Conservation (phyloP, 92 coral and sea anemone species). For the Heliopora coerulea region DNA sequence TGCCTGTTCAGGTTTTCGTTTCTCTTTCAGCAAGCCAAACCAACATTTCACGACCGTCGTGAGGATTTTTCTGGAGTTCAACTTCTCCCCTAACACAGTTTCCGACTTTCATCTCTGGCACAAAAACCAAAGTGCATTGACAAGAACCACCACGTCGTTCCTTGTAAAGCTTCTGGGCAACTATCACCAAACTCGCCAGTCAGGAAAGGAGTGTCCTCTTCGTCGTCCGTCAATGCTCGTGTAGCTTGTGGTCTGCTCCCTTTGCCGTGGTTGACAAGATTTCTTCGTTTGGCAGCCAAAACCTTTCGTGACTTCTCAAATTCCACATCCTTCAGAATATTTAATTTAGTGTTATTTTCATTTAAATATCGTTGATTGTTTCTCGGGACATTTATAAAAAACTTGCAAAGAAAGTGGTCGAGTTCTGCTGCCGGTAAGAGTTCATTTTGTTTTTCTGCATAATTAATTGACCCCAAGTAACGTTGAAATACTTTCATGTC, state of each 20-base stretch:
- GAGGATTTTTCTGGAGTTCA: conserved; percentile 20
- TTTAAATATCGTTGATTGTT: conserved; percentile 44
- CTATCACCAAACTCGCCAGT: conserved; percentile 42
- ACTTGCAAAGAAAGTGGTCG: conserved; percentile 24
- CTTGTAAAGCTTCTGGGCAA: conserved; percentile 28
- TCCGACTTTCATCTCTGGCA: conserved; percentile 39
- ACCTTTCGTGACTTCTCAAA: conserved; percentile 42
- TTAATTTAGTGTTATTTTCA: conserved; percentile 35
- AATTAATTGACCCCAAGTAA: conserved; percentile 10
- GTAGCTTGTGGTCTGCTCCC: conserved; percentile 42
- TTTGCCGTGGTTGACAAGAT: conserved; percentile 40
- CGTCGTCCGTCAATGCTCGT: conserved; percentile 40
- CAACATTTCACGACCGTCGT: conserved; percentile 36
- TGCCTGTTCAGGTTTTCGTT: conserved; percentile 33
- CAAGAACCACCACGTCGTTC: conserved; percentile 43
- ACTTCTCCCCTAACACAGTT: conserved; percentile 46
- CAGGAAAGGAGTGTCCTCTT: conserved; percentile 32
- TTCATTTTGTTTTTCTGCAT: conserved; percentile 28
- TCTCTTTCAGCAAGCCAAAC: conserved; percentile 46
- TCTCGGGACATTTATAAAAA: conserved; percentile 37
- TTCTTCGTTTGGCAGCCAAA: conserved; percentile 42
- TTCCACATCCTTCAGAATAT: conserved; percentile 42
- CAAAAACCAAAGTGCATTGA: conserved; percentile 46
- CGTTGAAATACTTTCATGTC: conserved; percentile 15
- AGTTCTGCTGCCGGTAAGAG: conserved; percentile 23